Conservation (phyloP, 2,888 invertebrate species). For the Julus scandinavius region DNA sequence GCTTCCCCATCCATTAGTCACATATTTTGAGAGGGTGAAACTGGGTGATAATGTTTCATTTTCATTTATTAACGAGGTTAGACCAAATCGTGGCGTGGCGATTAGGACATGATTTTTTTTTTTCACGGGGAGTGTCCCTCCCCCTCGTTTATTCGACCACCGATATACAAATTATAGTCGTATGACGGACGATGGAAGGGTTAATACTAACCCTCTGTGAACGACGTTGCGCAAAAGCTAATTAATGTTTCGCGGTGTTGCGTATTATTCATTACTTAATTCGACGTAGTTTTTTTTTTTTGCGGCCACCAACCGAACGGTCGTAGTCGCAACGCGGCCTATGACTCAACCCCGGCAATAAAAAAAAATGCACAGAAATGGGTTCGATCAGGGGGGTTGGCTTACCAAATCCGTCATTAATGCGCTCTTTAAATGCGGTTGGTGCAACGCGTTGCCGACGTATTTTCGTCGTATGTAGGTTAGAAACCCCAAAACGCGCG, state of each 20-base stretch:
- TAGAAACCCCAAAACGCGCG: background rate
- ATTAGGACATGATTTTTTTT: background rate
- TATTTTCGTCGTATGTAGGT: background rate
- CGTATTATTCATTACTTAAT: conserved; percentile 35
- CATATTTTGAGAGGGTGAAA: background rate
- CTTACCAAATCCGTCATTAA: conserved; percentile 33
- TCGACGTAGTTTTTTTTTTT: background rate
- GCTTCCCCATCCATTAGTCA: conserved; percentile 21
- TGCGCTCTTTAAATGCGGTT: conserved; percentile 15
- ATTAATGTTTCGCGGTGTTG: conserved; percentile 4
- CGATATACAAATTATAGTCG: background rate
- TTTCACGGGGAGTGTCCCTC: background rate
- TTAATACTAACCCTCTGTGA: background rate
- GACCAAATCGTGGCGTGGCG: background rate
- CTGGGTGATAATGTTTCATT: background rate
- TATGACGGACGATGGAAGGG: background rate
- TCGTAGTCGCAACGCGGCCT: background rate
- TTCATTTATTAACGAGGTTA: conserved; percentile 1
- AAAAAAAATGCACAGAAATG: background rate
- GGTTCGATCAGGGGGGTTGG: conserved; percentile 11
- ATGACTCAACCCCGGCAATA: conserved; percentile 7
- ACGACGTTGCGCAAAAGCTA: background rate
- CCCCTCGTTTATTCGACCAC: background rate
- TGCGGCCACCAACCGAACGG: background rate
- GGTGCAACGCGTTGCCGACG: background rate